Evolutionary conservation across 2,797 vertebrate genomes (phyloP).

Genomic region (Hypotaenidia philippensis): DNA sequence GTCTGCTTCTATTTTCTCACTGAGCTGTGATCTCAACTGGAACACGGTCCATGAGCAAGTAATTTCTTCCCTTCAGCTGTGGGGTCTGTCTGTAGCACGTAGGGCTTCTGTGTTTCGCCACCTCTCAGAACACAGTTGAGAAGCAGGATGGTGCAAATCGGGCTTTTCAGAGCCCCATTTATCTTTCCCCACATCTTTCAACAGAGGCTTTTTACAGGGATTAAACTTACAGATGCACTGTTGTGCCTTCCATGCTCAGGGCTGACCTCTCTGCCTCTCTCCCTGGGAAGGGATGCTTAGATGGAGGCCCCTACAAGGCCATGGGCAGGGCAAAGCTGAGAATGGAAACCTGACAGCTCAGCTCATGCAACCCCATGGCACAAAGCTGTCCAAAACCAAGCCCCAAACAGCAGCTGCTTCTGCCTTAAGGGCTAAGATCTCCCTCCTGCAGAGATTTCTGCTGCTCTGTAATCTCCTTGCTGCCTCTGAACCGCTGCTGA

Average conservation of each 20-base stretch:
- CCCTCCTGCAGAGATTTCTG: fast-evolving
- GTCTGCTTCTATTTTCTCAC: conserved; percentile 51
- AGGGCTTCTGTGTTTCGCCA: conserved; percentile 22
- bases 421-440: neutral
- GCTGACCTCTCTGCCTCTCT: neutral
- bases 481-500: neutral
- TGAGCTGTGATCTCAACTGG: conserved; percentile 63
- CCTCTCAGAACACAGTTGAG: conserved; percentile 17
- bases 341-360: neutral
- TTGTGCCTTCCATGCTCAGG: fast-evolving
- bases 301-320: too few species aligned
- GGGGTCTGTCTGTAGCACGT: conserved; percentile 38
- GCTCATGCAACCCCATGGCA: neutral
- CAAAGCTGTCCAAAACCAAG: neutral
- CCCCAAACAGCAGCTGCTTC: neutral
- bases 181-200: neutral
- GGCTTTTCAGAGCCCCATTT: conserved; percentile 15
- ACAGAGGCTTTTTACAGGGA: neutral
- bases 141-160: conserved; percentile 23
- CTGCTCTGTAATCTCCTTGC: neutral
- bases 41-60: neutral
- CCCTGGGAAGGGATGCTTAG: neutral
- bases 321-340: neutral
- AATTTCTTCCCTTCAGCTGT: conserved; percentile 37
- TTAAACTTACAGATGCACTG: fast-evolving